Base-by-base conservation (phyloP, 2,888 invertebrate species). In the Drosophila mimica region DNA sequence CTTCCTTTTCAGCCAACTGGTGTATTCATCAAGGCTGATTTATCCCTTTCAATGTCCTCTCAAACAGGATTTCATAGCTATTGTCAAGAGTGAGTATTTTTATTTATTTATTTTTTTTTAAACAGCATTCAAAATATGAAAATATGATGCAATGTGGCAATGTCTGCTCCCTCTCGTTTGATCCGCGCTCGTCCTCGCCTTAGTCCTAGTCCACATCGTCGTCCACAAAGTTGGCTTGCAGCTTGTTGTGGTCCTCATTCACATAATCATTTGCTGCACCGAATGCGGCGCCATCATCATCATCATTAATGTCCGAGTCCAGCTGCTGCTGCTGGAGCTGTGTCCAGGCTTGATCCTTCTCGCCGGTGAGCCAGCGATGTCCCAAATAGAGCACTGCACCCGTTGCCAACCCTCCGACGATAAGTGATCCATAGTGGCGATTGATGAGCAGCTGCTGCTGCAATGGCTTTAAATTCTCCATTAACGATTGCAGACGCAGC, bases 61-160 rank as follows among this genome's bases (percentile, higher is more conserved):
- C 79, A 97, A 97, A 93, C 94, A 95, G 93, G 97, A 97, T 82
- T 97, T 97, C 90, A 97, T 97, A 82, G 96, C 94, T 88, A 96
- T 96, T 93, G 97, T 97, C 88, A 94, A 96, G 90, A 96, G 97
- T 97, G 94, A 91, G 92, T 84, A 63, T 36, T 9, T 25, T 25
- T 25, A 25, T 25, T 25, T 25, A 25, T 25, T 25, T n/a, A 20
- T 0, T 17, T 2, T 11, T 15, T 28, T 5, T 5, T 3, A 15
- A 36, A 15, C 3, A 46, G 15, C 15, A 15, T 15, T 15, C 6
- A 36, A n/a, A 4, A 40, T 40, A 9, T n/a, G n/a, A n/a, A 40
- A 25, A 25, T 25, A 25, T 25, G 20, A 46, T 43, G 20, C 11
- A 9, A n/a, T 40, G n/a, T 40, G 8, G n/a, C 1, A 4, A 9